Percentiles rank a stretch among this genome's conserved stretches.
phyloP scores from a whole-genome alignment of 37 sponge, comb jelly and placozoan species.

The Chondrilla cf. caribensis region DNA sequence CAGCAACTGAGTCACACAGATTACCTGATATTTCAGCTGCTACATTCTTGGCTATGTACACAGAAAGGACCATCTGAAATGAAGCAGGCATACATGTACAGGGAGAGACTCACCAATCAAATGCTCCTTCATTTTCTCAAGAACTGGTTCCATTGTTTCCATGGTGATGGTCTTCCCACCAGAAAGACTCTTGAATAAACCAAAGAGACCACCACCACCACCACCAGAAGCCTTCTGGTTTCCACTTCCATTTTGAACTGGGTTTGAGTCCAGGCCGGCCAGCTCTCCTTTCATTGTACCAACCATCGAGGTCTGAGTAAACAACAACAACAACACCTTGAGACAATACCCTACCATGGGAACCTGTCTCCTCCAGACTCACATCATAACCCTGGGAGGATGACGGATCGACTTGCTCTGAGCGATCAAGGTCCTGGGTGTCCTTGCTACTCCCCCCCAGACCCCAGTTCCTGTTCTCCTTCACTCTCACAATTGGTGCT shows the following conservation, averaged over 20 bases:
- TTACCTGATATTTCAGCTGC: slow-evolving; percentile 84
- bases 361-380: too few relatives aligned
- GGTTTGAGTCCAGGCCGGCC: slow-evolving; percentile 7
- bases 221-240: not conserved
- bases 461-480: slow-evolving; percentile 52
- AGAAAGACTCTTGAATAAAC: slow-evolving; percentile 80
- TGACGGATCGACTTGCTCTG: not conserved
- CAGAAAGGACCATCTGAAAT: not conserved
- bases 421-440: slow-evolving; percentile 34
- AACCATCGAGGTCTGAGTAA: slow-evolving; percentile 25
- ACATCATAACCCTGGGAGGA: too few relatives aligned
- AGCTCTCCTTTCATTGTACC: slow-evolving; percentile 56
- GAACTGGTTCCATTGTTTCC: slow-evolving; percentile 67
- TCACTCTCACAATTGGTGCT: slow-evolving; percentile 17
- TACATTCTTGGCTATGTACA: slow-evolving; percentile 77
- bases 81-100: too few relatives aligned
- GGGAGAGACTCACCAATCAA: slow-evolving; percentile 48
- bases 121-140: slow-evolving; percentile 95
- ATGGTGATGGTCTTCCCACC: slow-evolving; percentile 66
- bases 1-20: slow-evolving; percentile 78
- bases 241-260: not conserved
- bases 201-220: slow-evolving; percentile 69
- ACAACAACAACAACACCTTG: not conserved
- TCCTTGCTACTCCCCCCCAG: slow-evolving; percentile 39
- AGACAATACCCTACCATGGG: too few relatives aligned